Conservation (phyloP, 1,140 invertebrate genomes). For the Drosophila novamexicana region DNA sequence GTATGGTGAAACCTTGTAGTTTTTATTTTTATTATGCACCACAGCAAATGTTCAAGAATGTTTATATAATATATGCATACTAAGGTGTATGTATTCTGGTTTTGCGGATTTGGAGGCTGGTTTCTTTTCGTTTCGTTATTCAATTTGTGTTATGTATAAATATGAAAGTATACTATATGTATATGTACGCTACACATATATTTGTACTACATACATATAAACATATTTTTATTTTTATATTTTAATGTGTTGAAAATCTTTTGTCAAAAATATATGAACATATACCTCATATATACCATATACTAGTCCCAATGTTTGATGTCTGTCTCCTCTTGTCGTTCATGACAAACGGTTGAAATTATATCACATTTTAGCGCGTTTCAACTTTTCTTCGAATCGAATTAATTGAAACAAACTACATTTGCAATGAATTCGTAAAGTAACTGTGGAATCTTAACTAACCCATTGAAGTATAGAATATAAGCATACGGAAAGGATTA, state of each 20-base stretch:
- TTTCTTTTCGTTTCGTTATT: constrained; percentile 6
- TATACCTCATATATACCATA: constrained; percentile 13
- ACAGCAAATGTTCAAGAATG: not conserved
- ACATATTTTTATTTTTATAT: constrained; percentile 29
- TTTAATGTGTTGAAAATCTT: constrained; percentile 53
- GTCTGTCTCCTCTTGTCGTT: constrained; percentile 55
- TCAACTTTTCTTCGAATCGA: not conserved
- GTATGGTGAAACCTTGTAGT: not conserved
- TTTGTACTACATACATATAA: constrained; percentile 21
- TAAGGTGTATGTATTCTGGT: not conserved
- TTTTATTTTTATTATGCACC: constrained; percentile 11
- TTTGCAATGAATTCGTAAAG: not conserved
- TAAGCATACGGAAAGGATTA: not conserved
- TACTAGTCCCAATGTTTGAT: constrained; percentile 37
- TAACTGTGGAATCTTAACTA: not conserved
- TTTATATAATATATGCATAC: not conserved
- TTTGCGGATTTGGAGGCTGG: constrained; percentile 1
- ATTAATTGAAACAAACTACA: not conserved
- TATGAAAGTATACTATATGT: constrained; percentile 11
- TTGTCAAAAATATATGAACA: constrained; percentile 43
- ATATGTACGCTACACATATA: not conserved
- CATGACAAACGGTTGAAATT: constrained; percentile 45
- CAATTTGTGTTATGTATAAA: not conserved
- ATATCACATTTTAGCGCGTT: constrained; percentile 12
- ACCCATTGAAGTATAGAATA: not conserved